Evolutionary conservation across 1,140 invertebrate genomes (phyloP).

Genomic region (Oedothorax gibbosus): DNA sequence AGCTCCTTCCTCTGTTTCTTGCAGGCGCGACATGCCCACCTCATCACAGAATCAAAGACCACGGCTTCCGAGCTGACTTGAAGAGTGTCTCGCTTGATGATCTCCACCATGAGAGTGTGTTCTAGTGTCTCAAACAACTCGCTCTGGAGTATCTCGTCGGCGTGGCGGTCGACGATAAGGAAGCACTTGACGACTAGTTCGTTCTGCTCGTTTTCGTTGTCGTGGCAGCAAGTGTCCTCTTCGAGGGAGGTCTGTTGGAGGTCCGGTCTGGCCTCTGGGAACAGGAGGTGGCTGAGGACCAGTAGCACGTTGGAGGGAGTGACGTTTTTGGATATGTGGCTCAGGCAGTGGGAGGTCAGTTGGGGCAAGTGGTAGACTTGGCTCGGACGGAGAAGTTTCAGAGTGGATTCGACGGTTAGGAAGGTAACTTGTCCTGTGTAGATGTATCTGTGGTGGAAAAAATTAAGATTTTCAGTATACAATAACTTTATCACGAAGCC

Average conservation of each 20-base stretch:
- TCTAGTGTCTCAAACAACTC: slow-evolving; percentile 77
- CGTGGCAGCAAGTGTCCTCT: slow-evolving; percentile 63
- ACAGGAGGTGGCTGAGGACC: slow-evolving; percentile 69
- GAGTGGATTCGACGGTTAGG: slow-evolving; percentile 75
- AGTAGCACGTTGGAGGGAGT: slow-evolving; percentile 70
- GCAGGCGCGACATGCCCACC: slow-evolving; percentile 78
- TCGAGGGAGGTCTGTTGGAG: not conserved
- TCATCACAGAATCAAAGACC: slow-evolving; percentile 65
- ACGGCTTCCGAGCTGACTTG: slow-evolving; percentile 62
- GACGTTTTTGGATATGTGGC: slow-evolving; percentile 72
- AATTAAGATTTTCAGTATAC: not conserved
- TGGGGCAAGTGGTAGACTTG: slow-evolving; percentile 77
- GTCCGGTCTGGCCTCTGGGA: slow-evolving; percentile 23
- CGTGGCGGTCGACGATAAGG: slow-evolving; percentile 74
- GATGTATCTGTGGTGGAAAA: slow-evolving; percentile 54
- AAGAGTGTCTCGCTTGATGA: slow-evolving; percentile 73
- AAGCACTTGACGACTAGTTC: slow-evolving; percentile 75
- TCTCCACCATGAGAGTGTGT: slow-evolving; percentile 73
- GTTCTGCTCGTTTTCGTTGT: slow-evolving; percentile 62
- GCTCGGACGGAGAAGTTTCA: slow-evolving; percentile 76
- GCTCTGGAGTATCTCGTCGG: slow-evolving; percentile 74
- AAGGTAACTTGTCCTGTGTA: slow-evolving; percentile 71
- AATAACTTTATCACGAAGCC: not conserved
- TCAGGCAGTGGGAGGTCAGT: slow-evolving; percentile 74
- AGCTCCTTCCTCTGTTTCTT: slow-evolving; percentile 75